A percentile compares a stretch with the other conserved stretches of the same genome.
These are phyloP conservation scores for Reinhardtius hippoglossoides DNA, from an alignment of 2,113 vertebrate species.

Conservation along the genomic window DNA sequence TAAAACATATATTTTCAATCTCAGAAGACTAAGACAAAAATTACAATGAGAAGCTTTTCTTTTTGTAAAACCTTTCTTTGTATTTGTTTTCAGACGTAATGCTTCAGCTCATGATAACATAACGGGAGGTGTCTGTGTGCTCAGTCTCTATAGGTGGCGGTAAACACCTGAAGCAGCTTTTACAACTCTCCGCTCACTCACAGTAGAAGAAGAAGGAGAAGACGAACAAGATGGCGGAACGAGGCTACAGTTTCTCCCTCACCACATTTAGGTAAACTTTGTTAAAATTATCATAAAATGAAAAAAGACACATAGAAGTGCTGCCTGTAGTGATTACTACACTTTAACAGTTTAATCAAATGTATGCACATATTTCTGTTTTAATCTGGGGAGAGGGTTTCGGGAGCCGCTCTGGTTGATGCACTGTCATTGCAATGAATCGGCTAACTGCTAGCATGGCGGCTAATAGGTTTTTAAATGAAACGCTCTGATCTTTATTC, in stretches of 20 bases:
- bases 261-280: constrained; percentile 94
- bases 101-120: background rate
- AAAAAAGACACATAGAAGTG: background rate
- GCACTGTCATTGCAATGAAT: constrained; percentile 78
- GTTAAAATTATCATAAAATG: constrained; percentile 5
- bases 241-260: constrained; percentile 96
- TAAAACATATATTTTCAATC: background rate
- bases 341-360: rapidly evolving
- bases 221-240: constrained; percentile 92
- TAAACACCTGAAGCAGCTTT: background rate
- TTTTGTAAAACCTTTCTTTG: background rate
- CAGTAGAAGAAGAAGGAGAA: constrained; percentile 58
- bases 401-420: constrained; percentile 20
- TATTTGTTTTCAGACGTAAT: background rate
- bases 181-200: background rate
- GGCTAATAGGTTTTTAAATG: constrained; percentile 16
- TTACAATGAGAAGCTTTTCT: no score
- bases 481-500: rapidly evolving
- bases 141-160: constrained; percentile 27
- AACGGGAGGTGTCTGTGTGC: background rate
- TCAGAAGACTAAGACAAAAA: no score
- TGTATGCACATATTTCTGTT: rapidly evolving
- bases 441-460: constrained; percentile 59
- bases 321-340: rapidly evolving
- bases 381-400: background rate